Evolutionary conservation across 2,797 vertebrate species (phyloP), one percentile per base, ranked within the genome.

Genomic region (Loriculus beryllinus): DNA sequence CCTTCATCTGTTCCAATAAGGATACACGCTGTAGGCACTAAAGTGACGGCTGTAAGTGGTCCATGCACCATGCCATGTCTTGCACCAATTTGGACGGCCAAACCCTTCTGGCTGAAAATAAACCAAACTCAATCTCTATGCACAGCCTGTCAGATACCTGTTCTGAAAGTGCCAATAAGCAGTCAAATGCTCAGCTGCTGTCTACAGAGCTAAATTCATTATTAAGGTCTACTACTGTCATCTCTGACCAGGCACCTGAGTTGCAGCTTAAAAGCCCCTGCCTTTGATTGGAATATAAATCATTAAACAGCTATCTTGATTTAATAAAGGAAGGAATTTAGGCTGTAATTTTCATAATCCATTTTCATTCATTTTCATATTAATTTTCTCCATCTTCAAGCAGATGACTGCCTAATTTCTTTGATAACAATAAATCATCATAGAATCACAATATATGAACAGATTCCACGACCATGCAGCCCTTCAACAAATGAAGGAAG

Each of bases 401-500:
- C 11, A 88, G 57, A 18, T 42, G 68, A 82, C 16, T 42, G 39
- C 40, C 47, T 78, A 31, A 82, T 71, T 40, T n/a, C 62, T 62
- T 80, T 39, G n/a, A 26, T 35, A 65, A 48, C 29, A 79, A 67
- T 14, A 63, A 48, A 21, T 68, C 77, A 60, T 43, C 31, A 20
- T 5, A 85, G 68, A 95, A 92, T 56, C 43, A 62, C 33, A 92
- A 14, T 5, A 54, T 0, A 0, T 15, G 5, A 89, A 91, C 42
- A 80, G 67, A 72, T 88, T 77, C 60, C 48, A 45, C n/a, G 90
- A 82, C 43, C 42, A 40, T 17, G 80, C 45, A 93, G 54, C 70
- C 78, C 64, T 95, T 88, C 86, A 80, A 89, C 52, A 95, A 89
- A 93, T 28, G 74, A 80, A 95, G 93, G 93, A 92, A 97, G 86